Evolutionary conservation across 1,140 invertebrate genomes (phyloP).

Genomic region (Scaptomyza montana): DNA sequence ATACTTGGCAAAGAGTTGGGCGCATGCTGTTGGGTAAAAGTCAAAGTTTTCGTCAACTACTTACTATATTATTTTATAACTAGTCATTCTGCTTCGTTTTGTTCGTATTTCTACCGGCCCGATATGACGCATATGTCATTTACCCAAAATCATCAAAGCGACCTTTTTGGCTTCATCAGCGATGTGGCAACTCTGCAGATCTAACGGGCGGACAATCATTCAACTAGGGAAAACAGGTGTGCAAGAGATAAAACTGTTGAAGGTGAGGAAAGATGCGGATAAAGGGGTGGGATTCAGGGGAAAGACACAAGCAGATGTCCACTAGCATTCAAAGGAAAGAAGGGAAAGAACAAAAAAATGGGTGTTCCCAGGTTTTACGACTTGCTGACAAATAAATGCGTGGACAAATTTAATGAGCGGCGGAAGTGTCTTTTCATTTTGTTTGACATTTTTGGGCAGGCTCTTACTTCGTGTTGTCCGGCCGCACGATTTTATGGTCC

Average conservation of each 20-base stretch:
- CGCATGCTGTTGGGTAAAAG: background rate
- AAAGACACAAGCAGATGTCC: background rate
- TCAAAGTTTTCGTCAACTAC: slow-evolving; percentile 10
- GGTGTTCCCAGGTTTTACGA: slow-evolving; percentile 67
- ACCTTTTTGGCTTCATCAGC: slow-evolving; percentile 34
- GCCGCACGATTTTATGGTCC: slow-evolving; percentile 29
- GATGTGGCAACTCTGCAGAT: background rate
- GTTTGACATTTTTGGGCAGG: slow-evolving; percentile 25
- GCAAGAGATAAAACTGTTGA: background rate
- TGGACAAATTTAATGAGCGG: slow-evolving; percentile 78
- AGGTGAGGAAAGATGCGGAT: background rate
- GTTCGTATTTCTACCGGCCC: slow-evolving; percentile 12
- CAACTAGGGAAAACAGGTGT: slow-evolving; percentile 19
- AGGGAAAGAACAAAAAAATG: slow-evolving; percentile 51
- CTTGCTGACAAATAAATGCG: slow-evolving; percentile 80
- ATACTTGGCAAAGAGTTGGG: slow-evolving; percentile 3
- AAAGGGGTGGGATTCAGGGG: background rate
- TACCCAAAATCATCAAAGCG: slow-evolving; percentile 31
- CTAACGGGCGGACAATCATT: background rate
- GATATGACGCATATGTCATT: slow-evolving; percentile 37
- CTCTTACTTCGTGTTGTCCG: background rate
- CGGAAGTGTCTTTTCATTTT: slow-evolving; percentile 74
- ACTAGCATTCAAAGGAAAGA: background rate
- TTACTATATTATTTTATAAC: slow-evolving; percentile 36
- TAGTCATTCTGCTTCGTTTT: slow-evolving; percentile 9